Base-by-base conservation (phyloP, 2,888 invertebrate genomes). In the Apamea anceps region DNA sequence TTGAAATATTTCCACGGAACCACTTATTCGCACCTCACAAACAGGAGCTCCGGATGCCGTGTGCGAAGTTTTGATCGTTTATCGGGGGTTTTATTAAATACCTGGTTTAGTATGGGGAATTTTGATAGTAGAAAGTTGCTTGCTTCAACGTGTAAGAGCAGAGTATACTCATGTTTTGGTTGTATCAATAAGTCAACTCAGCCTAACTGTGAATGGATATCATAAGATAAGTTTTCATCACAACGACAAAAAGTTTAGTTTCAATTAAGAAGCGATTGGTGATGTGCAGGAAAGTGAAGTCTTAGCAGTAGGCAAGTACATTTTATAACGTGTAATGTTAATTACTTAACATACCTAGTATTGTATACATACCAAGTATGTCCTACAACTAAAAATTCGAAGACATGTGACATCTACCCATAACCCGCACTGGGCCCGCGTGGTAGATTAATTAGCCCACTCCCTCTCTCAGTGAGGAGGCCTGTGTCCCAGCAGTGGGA, bases 1-100 rank as follows among this genome's bases (percentile, higher is more conserved):
- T 97, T 96, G 96, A 96, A 97, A 96, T 97, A 96, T 96, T 97
- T 96, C 93, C 96, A 96, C 96, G 96, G 93, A 96, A 96, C 95
- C 96, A 96, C 96, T 96, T 96, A 96, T 95, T 94, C 95, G 94
- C 94, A 94, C 94, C 95, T 96, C 93, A 89, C 93, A 92, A 94
- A 93, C 91, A 93, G 90, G 90, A 90, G 89, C 88, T 87, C 87
- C 88, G 87, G 84, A 90, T 90, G 84, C 79, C 84, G 91, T 82
- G 85, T 85, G 79, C 77, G 80, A 89, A 82, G 90, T 93, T 90
- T 95, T 94, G 94, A 94, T 94, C 89, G 89, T 93, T 92, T 90
- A 75, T 70, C 54, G 57, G 72, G 28, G 57, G 70, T 79, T 75
- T 62, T 80, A 71, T 85, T 77, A 74, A 81, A 84, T 80, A 63